Base-by-base conservation (phyloP, 2,113 vertebrate genomes). In the Prunella fulvescens region DNA sequence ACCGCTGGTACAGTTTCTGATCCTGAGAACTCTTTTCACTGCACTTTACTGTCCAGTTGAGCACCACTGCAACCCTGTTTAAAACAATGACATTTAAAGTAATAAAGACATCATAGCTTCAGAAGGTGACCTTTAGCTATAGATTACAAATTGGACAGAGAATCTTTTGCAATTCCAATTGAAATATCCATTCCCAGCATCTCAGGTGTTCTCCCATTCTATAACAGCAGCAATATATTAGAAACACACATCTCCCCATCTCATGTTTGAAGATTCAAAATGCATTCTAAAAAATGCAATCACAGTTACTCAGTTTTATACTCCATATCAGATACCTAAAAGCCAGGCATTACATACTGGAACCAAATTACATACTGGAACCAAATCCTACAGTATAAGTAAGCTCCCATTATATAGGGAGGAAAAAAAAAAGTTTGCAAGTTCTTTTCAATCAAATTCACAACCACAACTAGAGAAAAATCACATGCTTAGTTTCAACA, bases 401-500 rank as follows among this genome's bases (percentile, higher is more conserved):
- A 90, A 86, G 19, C 39, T 71, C 48, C 44, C 31, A 76, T 26
- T 31, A 33, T 3, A 22, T 4, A 19, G 17, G 3, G 10, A 1
- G 14, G 5, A 9, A 26, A 33, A 65, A 66, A 61, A 53, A 42
- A 51, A 90, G 45, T 62, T 86, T 88, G 39, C 76, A 73, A 88
- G 29, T 62, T 86, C 71, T 88, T 77, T 90, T 88, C 64, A 92
- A 19, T 24, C 54, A 92, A 83, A 64, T 62, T 88, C 76, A 80
- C 29, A 88, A 62, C 26, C 37, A 45, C 66, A 91, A 39, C 39
- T 47, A 78, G 37, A 95, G 64, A 71, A 42, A 88, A 78, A 97
- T 86, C 91, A 88, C 76, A 73, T 11, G 86, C 64, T 80, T 51
- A 57, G 17, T 78, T 95, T 92, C 80, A 93, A 96, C 86, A 93